Base-by-base conservation (phyloP, 2,888 invertebrate species). In the Mimumesa dahlbomi region DNA sequence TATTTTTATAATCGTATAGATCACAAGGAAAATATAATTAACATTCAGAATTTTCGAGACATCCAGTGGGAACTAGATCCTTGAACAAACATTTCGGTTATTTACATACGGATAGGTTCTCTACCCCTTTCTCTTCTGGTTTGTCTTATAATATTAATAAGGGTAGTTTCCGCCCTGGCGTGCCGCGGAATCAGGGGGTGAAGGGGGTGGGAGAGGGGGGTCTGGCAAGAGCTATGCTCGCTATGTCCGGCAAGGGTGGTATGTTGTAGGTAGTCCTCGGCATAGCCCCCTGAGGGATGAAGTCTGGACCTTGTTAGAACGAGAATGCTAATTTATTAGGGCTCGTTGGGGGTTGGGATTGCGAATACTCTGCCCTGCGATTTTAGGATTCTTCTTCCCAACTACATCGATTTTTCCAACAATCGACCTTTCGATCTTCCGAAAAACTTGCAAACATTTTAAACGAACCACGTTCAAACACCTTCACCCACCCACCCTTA, bases 271-370 rank as follows among this genome's bases (percentile, higher is more conserved):
- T 87, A 83, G 85, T 82, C 81, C 82, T 73, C 75, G 75, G 73
- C 83, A 78, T 80, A 82, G 77, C 82, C 83, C 85, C 79, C 85
- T 81, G 81, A 84, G 87, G 85, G 87, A 85, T 86, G 79, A 85
- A 86, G 84, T 85, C 87, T 85, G 85, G 84, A 84, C 85, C 87
- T 88, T 87, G 88, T 88, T 88, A 88, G 85, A 86, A 84, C 85
- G 85, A 85, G 87, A 89, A 89, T 89, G 88, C 88, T 89, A 88
- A 89, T 89, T 89, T 89, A 89, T 89, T 85, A 85, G 85, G 72
- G 77, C 73, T 76, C 80, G 68, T 46, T 71, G 57, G 61, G 57
- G 68, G 43, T 64, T 76, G 69, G 62, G 53, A 65, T 54, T 70
- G 54, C 58, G 61, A 64, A 59, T 54, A 43, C 38, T 40, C 49